Conservation (phyloP, 1,140 invertebrate genomes). For the Brachionus calyciflorus region DNA sequence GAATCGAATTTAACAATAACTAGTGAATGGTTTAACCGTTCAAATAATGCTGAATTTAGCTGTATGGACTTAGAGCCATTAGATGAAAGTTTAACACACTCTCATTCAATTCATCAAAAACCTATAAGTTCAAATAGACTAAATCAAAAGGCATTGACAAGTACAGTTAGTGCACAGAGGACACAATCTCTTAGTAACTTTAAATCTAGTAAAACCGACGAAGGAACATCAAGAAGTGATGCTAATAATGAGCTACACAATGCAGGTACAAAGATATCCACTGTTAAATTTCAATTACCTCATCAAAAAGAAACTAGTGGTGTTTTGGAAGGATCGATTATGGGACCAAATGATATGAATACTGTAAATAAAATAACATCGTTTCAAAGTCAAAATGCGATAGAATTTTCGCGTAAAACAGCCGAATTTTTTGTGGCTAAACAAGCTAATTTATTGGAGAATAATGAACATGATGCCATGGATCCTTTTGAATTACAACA, state of each 20-base stretch:
- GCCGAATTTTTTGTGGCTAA: slow-evolving; percentile 42
- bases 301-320: slow-evolving; percentile 1
- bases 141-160: slow-evolving; percentile 35
- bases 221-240: background rate
- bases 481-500: slow-evolving; percentile 32
- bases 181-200: slow-evolving; percentile 39
- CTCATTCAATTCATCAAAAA: background rate
- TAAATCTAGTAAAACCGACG: background rate
- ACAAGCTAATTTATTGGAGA: slow-evolving; percentile 23
- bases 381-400: background rate
- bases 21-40: slow-evolving; percentile 42
- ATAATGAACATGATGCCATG: slow-evolving; percentile 39
- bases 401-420: slow-evolving; percentile 30
- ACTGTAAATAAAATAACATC: background rate
- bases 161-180: slow-evolving; percentile 42
- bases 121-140: background rate
- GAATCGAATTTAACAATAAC: slow-evolving; percentile 44
- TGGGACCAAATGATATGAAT: slow-evolving; percentile 10
- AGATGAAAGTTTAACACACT: slow-evolving; percentile 40
- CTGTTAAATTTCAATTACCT: slow-evolving; percentile 19
- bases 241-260: background rate
- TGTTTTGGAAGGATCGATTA: slow-evolving; percentile 3
- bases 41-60: slow-evolving; percentile 24
- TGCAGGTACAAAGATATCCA: background rate
- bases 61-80: slow-evolving; percentile 37